These are phyloP conservation scores for Pomatostomus ruficeps DNA, from an alignment of 2,113 vertebrate genomes.

Conservation along the genomic window DNA sequence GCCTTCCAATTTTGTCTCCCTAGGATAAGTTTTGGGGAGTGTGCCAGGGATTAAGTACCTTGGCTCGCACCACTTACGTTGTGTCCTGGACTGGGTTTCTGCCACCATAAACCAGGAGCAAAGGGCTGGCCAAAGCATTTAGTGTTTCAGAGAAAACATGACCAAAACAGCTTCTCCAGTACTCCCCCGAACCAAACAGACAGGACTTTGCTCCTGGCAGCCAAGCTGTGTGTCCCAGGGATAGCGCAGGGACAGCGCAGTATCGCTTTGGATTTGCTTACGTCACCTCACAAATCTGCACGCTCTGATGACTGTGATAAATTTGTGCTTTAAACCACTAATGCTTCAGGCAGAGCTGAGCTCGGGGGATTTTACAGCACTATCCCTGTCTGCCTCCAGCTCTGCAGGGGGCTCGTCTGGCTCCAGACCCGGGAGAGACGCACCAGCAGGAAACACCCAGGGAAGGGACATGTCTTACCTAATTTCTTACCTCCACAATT, in stretches of 20 bases:
- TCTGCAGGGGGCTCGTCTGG: background rate
- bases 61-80: fast-evolving
- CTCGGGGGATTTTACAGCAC: background rate
- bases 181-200: background rate
- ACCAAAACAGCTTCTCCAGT: background rate
- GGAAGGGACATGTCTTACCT: background rate
- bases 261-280: background rate
- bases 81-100: background rate
- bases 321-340: background rate
- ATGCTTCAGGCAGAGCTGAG: background rate
- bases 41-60: background rate
- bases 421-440: background rate
- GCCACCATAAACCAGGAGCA: background rate
- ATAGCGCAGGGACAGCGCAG: fast-evolving
- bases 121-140: background rate
- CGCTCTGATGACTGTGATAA: background rate
- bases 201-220: background rate
- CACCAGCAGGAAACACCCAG: background rate
- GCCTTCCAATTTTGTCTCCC: background rate
- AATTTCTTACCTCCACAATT: background rate
- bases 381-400: background rate
- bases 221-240: background rate
- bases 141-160: background rate
- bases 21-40: background rate
- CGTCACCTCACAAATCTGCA: background rate